These are phyloP conservation scores for Beris chalybata DNA, from an alignment of 2,888 invertebrate species.

Conservation along the genomic window DNA sequence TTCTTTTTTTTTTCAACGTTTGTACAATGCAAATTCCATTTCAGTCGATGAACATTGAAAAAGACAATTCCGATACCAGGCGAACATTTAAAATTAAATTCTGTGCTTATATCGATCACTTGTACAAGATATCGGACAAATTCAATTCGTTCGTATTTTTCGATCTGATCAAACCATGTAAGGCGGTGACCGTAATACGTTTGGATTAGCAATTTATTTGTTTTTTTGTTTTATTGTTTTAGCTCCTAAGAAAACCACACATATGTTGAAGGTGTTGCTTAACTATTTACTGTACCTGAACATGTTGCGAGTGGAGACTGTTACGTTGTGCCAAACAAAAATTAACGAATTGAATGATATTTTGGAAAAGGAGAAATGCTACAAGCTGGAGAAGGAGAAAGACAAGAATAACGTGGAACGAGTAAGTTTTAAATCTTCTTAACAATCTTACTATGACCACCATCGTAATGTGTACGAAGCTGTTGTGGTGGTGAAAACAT, in stretches of 20 bases:
- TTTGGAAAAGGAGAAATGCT: conserved; percentile 17
- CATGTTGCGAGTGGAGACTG: conserved; percentile 34
- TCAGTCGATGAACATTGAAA: conserved; percentile 7
- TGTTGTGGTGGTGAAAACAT: too few relatives aligned
- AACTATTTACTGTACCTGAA: conserved; percentile 35
- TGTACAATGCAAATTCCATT: not conserved
- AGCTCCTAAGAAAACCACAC: conserved; percentile 37
- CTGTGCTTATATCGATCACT: conserved; percentile 33
- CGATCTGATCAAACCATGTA: conserved; percentile 33
- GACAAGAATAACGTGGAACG: not conserved
- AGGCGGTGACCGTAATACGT: conserved; percentile 7
- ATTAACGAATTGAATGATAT: conserved; percentile 11
- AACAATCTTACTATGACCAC: too few relatives aligned
- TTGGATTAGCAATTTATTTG: not conserved
- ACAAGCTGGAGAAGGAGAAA: conserved; percentile 15
- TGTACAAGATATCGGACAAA: conserved; percentile 36
- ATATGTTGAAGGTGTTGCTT: conserved; percentile 34
- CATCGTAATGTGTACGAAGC: too few relatives aligned
- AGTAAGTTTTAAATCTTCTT: not conserved
- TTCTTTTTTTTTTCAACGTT: not conserved
- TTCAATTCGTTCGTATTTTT: conserved; percentile 25
- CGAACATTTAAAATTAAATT: conserved; percentile 28
- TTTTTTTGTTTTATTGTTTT: not conserved
- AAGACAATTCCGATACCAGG: conserved; percentile 10
- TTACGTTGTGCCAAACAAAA: conserved; percentile 6